Evolutionary conservation across 2,888 invertebrate genomes (phyloP), one percentile per base, ranked within the genome.

Genomic region (Octonoba sinensis): DNA sequence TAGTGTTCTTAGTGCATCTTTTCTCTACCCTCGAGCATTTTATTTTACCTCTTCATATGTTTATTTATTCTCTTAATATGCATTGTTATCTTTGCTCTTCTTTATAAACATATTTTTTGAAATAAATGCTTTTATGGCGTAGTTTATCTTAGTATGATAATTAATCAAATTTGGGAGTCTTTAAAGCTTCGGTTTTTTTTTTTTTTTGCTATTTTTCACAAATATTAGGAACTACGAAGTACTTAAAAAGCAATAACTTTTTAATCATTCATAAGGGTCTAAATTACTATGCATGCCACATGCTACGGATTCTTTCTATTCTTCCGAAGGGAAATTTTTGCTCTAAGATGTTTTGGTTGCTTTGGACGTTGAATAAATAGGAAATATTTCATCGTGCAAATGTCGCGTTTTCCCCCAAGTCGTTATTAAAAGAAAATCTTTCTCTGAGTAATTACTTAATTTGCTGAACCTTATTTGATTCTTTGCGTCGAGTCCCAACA

Each of bases 11-110:
- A 62, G 69, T 76, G 51, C 46, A 16, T 76, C 76, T 76, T 69
- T 69, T 76, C 70, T 70, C 51, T 70, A 69, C 70, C 70, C 56
- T 64, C 47, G 47, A 76, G 76, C 70, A 62, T 76, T 76, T 70
- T 70, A 76, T 76, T 76, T 76, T 76, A 70, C 76, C 70, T 76
- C 62, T 75, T 22, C 27, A 22, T 64, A 70, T 70, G 62, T 76
- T 76, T 76, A 47, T 76, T 76, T 76, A 76, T 76, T 76, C 70
- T 62, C 67, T 51, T 62, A 70, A 36, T 36, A 36, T 62, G 62
- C 44, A 76, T 76, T 76, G 69, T 69, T 70, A 51, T 60, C 46
- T 54, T 27, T 27, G 24, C 44, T 49, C 18, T 56, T 54, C 24
- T 54, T 54, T 47, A 49, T 46, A 70, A 60, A 76, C 67, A 62